Base-by-base conservation (phyloP, 2,888 invertebrate genomes). In the Idaea dimidiata region DNA sequence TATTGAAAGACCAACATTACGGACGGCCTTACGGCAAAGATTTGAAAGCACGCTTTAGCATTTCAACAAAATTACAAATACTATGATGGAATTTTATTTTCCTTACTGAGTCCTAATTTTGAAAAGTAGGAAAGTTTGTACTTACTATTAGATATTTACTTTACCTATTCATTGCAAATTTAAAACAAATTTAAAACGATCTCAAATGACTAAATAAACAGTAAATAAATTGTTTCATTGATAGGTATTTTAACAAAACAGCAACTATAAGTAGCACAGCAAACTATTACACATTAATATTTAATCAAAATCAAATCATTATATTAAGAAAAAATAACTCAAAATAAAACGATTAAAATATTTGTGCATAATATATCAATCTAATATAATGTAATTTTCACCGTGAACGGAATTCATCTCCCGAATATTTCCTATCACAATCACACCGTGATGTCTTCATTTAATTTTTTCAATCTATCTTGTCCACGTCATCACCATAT, bases 361-460 rank as follows among this genome's bases (percentile, higher is more conserved):
- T 53, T 53, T 53, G n/a, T n/a, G n/a, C 54, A 54, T 4, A 16
- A 17, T 54, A 17, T 17, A n/a, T 54, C 4, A n/a, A 17, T 54
- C 17, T n/a, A n/a, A n/a, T n/a, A n/a, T n/a, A 17, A 16, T 54
- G n/a, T 54, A 17, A 16, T 54, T 17, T 54, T 54, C 56, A 17
- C 56, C 56, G 17, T 56, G 17, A 16, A 55, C 8, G 6, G 54
- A 17, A 55, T 17, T 55, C 54, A 6, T 16, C 54, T 56, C 18
- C 18, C 18, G 43, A 43, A 16, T 56, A 56, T 10, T 17, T 17
- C 18, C 56, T 56, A 56, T 56, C 18, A 17, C 56, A 56, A 56
- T 56, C 66, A 63, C 68, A 62, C 68, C 69, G 71, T 76, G 83
- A 91, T 86, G 85, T 89, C 89, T 91, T 84, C 82, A 91, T 91